Base-by-base conservation (phyloP, 2,113 vertebrate genomes). In the Amia ocellicauda region DNA sequence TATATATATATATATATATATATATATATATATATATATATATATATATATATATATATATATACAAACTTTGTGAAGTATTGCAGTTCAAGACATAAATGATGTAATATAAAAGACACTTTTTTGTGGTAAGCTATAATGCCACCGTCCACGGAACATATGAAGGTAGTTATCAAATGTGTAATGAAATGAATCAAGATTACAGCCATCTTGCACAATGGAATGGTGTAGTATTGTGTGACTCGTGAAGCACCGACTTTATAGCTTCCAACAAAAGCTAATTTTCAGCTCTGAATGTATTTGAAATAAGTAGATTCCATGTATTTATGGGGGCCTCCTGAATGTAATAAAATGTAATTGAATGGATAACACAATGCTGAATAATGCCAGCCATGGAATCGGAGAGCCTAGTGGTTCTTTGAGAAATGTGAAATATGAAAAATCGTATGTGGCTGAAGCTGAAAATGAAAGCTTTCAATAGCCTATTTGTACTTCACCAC, bases 271-370 rank as follows among this genome's bases (percentile, higher is more conserved):
- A 9, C n/a, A 11, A 53, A 53, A 23, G 19, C 20, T 7, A 53
- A 22, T 53, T 50, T 53, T 11, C 20, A 24, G 19, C 20, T 53
- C 9, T 26, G 5, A 50, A 17, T 7, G 20, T 53, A 53, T 26
- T 53, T 22, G 5, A 22, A 53, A 53, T 53, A 26, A 22, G 19
- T 53, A 53, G 51, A 23, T 22, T 53, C 20, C 23, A 7, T 20
- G 11, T 23, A 53, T 53, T 53, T 53, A 53, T 23, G 2, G 24
- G n/a, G 8, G 24, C 51, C 51, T 53, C 23, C 51, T 53, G 51
- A 53, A 53, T 53, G 24, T 26, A 53, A 53, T 53, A 53, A 19
- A 22, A 53, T 53, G 20, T 53, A 53, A 53, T 53, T 53, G 51
- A 53, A 53, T 24, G 24, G 2, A 26, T 53, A 53, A 47, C 43